These are phyloP conservation scores for Argyra leucocephala DNA, from an alignment of 2,888 invertebrate species.

Conservation along the genomic window DNA sequence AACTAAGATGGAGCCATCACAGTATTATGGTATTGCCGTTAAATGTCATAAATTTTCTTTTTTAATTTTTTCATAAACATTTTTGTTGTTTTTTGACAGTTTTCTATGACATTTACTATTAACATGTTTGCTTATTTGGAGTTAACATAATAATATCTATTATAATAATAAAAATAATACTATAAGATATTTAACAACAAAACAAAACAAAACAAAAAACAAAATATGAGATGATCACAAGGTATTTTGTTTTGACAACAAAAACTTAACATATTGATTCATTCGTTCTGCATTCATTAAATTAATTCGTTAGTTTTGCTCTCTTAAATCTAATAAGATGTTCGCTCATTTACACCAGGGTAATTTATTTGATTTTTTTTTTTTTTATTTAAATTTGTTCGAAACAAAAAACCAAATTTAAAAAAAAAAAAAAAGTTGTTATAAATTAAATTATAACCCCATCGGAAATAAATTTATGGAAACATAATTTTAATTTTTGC, in stretches of 20 bases:
- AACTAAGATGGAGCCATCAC: background rate
- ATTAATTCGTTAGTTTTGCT: background rate
- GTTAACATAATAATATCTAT: background rate
- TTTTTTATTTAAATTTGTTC: no score
- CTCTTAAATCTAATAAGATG: background rate
- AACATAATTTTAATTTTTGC: background rate
- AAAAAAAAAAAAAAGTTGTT: no score
- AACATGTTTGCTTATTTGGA: constrained; percentile 1
- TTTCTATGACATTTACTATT: background rate
- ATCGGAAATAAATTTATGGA: background rate
- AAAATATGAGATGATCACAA: background rate
- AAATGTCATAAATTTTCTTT: constrained; percentile 1
- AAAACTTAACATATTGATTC: background rate
- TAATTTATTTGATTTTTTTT: no score
- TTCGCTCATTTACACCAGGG: background rate
- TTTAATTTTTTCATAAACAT: background rate
- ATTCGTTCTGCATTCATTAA: background rate
- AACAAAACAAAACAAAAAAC: background rate
- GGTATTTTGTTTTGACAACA: background rate
- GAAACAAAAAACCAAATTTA: no score
- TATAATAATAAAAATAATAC: background rate
- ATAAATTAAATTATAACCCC: constrained; percentile 3
- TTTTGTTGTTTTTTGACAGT: background rate
- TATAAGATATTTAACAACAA: background rate
- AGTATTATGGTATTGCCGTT: background rate